Conservation (phyloP, 1,140 invertebrate genomes). For the Lordiphosa stackelbergi region DNA sequence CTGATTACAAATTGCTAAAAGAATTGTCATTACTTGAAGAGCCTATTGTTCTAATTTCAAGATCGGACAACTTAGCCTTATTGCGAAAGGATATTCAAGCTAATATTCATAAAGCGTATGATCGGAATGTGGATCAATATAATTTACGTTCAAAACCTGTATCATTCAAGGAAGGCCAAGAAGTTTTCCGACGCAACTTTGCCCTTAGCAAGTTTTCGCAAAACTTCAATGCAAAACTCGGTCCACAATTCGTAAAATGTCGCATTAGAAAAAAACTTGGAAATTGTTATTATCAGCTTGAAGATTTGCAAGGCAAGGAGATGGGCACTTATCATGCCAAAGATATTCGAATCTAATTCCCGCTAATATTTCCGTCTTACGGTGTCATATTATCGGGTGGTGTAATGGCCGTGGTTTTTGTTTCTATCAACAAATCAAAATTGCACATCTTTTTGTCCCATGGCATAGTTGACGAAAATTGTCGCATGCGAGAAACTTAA, state of each 20-base stretch:
- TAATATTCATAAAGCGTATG: not conserved
- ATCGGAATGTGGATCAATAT: slow-evolving; percentile 1
- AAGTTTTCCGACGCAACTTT: slow-evolving; percentile 6
- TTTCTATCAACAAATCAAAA: not conserved
- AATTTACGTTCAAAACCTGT: slow-evolving; percentile 9
- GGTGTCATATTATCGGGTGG: not conserved
- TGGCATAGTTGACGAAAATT: not conserved
- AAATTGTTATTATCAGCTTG: not conserved
- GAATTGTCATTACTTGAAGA: slow-evolving; percentile 5
- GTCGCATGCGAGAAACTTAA: not conserved
- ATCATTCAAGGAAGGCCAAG: not conserved
- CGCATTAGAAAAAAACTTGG: not conserved
- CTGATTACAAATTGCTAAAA: not conserved
- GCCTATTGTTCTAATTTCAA: not conserved
- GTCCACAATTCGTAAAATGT: no score
- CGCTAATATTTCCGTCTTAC: not conserved
- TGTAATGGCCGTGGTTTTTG: not conserved
- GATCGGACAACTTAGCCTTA: slow-evolving; percentile 6
- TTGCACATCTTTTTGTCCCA: not conserved
- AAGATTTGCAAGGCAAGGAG: not conserved
- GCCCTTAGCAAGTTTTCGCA: slow-evolving; percentile 3
- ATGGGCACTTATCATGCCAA: not conserved
- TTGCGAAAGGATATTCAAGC: slow-evolving; percentile 1
- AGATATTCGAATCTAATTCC: no score
- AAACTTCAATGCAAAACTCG: not conserved